These are phyloP conservation scores for Pangasius djambal DNA, from an alignment of 2,797 vertebrate species.

Conservation along the genomic window DNA sequence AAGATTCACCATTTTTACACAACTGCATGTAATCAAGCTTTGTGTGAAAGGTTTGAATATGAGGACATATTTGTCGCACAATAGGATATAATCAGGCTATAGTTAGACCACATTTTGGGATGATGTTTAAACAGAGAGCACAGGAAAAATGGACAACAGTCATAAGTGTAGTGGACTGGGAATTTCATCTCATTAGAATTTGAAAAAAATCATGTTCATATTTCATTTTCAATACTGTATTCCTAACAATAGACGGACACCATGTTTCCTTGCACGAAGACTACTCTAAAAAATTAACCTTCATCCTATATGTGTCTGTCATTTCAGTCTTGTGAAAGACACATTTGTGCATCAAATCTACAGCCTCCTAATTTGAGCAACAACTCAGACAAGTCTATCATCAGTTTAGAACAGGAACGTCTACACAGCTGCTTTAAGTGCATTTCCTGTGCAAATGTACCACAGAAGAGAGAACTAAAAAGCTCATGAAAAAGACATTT, in stretches of 20 bases:
- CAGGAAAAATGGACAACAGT: background rate
- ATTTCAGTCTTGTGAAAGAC: background rate
- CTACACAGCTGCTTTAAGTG: slow-evolving; percentile 51
- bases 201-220: background rate
- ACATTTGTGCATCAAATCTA: background rate
- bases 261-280: background rate
- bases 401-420: slow-evolving; percentile 35
- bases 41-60: slow-evolving; percentile 5
- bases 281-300: background rate
- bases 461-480: slow-evolving; percentile 65
- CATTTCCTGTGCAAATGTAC: slow-evolving; percentile 65
- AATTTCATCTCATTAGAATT: background rate
- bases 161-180: background rate
- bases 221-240: background rate
- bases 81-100: background rate
- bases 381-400: slow-evolving; percentile 43
- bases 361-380: slow-evolving; percentile 19
- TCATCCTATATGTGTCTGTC: slow-evolving; percentile 18
- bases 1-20: background rate
- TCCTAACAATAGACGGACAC: background rate
- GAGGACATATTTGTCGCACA: background rate
- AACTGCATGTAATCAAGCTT: background rate
- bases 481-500: slow-evolving; percentile 76
- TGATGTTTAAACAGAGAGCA: background rate
- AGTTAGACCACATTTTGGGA: background rate